Percentiles rank a stretch among this genome's conserved stretches.
phyloP scores from a whole-genome alignment of 1,140 invertebrate genomes.

The Trachelipus rathkii region DNA sequence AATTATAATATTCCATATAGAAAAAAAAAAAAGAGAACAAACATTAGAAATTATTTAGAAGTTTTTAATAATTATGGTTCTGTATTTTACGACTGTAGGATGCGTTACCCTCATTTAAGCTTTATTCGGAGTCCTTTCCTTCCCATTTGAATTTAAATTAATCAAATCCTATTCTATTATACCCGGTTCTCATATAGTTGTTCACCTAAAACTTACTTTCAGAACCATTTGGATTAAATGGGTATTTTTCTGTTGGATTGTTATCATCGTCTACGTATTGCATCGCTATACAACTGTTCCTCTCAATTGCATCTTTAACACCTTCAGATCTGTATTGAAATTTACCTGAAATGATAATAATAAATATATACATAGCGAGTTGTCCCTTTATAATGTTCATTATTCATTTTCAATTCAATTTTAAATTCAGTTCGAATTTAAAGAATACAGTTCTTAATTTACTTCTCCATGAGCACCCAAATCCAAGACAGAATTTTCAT shows the following conservation, averaged over 20 bases:
- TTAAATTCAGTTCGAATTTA: too few relatives aligned
- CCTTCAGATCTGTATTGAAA: constrained; percentile 57
- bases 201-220: constrained; percentile 46
- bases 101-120: too few relatives aligned
- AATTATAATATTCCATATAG: background rate
- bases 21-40: background rate
- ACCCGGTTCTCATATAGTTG: too few relatives aligned
- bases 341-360: constrained; percentile 45
- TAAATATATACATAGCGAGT: too few relatives aligned
- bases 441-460: too few relatives aligned
- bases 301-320: constrained; percentile 58
- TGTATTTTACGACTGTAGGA: too few relatives aligned
- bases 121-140: too few relatives aligned
- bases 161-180: too few relatives aligned
- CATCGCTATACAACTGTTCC: constrained; percentile 65
- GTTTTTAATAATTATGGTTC: too few relatives aligned
- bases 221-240: constrained; percentile 91
- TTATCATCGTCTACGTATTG: constrained; percentile 79
- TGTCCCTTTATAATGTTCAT: too few relatives aligned
- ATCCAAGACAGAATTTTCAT: constrained; percentile 83
- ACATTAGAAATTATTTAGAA: background rate
- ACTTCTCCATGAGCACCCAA: constrained; percentile 95
- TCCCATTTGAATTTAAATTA: too few relatives aligned
- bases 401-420: too few relatives aligned
- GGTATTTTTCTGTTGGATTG: constrained; percentile 72